phyloP scores from a whole-genome alignment of 1,140 invertebrate species.

The Lordiphosa stackelbergi region DNA sequence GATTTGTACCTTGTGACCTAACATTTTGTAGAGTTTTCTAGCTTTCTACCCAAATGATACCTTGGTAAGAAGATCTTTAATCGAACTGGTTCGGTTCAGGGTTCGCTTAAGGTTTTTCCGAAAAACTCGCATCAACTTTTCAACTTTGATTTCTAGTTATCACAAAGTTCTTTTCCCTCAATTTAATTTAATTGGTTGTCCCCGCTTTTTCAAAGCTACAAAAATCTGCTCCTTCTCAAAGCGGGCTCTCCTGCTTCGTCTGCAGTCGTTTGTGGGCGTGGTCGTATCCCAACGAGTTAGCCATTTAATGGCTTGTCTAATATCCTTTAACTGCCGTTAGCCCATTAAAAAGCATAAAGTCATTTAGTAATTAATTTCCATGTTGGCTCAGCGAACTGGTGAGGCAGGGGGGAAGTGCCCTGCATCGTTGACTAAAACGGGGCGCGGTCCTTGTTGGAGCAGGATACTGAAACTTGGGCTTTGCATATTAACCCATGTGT shows the following conservation, averaged over 20 bases:
- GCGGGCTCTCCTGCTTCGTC: too few species aligned
- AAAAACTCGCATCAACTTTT: too few species aligned
- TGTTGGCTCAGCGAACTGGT: conserved; percentile 36
- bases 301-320: conserved; percentile 72
- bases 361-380: conserved; percentile 75
- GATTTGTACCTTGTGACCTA: too few species aligned
- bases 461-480: conserved; percentile 4
- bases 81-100: too few species aligned
- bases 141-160: not conserved
- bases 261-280: conserved; percentile 22
- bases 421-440: conserved; percentile 6
- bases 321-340: conserved; percentile 70
- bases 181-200: too few species aligned
- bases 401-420: conserved; percentile 14
- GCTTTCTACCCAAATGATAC: too few species aligned
- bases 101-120: too few species aligned
- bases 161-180: too few species aligned
- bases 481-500: conserved; percentile 4
- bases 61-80: too few species aligned
- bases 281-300: conserved; percentile 21
- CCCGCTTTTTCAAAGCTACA: too few species aligned
- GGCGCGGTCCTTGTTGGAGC: conserved; percentile 6
- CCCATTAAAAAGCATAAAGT: conserved; percentile 75
- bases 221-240: too few species aligned
- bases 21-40: too few species aligned